Base-by-base conservation (phyloP, 2,113 vertebrate genomes). In the Leptodactylus fuscus region DNA sequence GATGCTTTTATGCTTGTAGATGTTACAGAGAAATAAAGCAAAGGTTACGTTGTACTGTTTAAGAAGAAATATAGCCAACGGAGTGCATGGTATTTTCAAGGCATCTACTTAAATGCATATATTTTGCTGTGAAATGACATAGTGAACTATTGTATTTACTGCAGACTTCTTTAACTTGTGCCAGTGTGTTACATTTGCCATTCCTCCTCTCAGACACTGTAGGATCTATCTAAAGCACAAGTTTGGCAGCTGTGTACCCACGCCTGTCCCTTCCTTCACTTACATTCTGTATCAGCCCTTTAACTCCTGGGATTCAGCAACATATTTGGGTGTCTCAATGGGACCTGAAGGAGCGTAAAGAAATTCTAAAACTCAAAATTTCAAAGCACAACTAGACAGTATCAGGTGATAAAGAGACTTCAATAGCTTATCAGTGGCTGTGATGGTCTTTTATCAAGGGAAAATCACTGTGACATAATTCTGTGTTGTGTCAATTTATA, bases 31-130 rank as follows among this genome's bases (percentile, higher is more conserved):
- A 88, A 92, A 89, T 89, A 91, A 90, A 86, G 86, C 80, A 89
- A 87, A 89, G 88, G 90, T 93, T 92, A 93, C 90, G 91, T 94
- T 93, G 93, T 92, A 90, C 92, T 94, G 92, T 94, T 91, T 93
- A 94, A 95, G 93, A 93, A 90, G 91, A 93, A 91, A 92, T 92
- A 92, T 89, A 91, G 92, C 91, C 89, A 92, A 88, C 90, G 90
- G 88, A 94, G 92, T 95, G 93, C 88, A 90, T 94, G 92, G 92
- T 94, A 90, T 93, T 93, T 93, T 92, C 93, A 93, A 95, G 92
- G 92, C 92, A 93, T 93, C 94, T 91, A 90, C 91, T 91, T 86
- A 53, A 55, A 82, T 88, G 81, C 87, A 27, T 67, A 71, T 81
- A 88, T 91, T 91, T 95, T 94, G 90, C 93, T 94, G 94, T 96